Evolutionary conservation across 2,797 vertebrate genomes (phyloP).

Genomic region (Hoplostethus atlanticus): DNA sequence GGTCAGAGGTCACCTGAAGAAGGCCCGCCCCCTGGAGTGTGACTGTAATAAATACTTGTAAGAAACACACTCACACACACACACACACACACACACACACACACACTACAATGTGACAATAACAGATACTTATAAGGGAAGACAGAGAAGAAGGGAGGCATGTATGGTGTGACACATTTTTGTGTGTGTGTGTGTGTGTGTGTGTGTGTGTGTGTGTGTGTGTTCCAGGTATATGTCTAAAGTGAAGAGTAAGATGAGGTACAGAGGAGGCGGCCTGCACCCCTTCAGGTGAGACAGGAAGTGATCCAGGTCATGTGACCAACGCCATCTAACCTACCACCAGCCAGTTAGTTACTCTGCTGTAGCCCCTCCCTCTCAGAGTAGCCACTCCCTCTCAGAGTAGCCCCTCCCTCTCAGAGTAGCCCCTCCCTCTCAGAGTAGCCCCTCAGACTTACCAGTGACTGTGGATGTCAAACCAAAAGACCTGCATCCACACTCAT

Average conservation of each 20-base stretch:
- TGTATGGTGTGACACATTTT: no score
- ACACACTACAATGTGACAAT: neutral
- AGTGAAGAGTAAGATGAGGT: slow-evolving; percentile 90
- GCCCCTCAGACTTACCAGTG: no score
- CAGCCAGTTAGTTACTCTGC: no score
- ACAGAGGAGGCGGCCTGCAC: slow-evolving; percentile 86
- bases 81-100: neutral
- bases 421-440: no score
- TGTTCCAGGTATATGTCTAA: slow-evolving; percentile 89
- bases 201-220: slow-evolving; percentile 62
- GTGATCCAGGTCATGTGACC: neutral
- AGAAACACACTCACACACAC: slow-evolving; percentile 34
- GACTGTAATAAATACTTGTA: slow-evolving; percentile 93
- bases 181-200: slow-evolving; percentile 1
- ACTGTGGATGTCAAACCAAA: no score
- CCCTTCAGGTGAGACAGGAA: slow-evolving; percentile 89
- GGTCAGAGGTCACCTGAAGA: slow-evolving; percentile 95
- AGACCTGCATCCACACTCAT: no score
- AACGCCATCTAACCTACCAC: neutral
- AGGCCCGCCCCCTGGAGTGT: slow-evolving; percentile 92
- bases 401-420: no score
- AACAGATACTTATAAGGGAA: no score
- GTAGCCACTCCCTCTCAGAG: no score
- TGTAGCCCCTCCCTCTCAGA: no score
- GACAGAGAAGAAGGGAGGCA: neutral